Conservation (phyloP, 2,797 vertebrate genomes). For the Poeciliopsis turneri region DNA sequence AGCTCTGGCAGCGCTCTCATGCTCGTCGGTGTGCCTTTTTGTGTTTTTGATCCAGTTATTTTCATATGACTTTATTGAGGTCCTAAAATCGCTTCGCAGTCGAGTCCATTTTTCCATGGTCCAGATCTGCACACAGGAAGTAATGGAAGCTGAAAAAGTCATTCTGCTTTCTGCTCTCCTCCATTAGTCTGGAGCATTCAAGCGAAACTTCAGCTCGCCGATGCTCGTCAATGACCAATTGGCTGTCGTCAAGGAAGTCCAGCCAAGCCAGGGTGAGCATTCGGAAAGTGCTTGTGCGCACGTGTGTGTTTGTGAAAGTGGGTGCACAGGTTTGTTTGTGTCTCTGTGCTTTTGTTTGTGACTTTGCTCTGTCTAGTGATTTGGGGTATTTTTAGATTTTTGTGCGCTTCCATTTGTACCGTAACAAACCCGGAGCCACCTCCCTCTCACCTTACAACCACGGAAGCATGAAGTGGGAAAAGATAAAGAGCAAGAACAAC, state of each 20-base stretch:
- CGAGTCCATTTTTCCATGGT: neutral
- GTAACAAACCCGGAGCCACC: slow-evolving; percentile 57
- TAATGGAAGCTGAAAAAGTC: slow-evolving; percentile 35
- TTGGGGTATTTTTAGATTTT: slow-evolving; percentile 47
- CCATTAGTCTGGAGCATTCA: slow-evolving; percentile 87
- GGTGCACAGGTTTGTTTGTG: slow-evolving; percentile 27
- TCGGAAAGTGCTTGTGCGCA: neutral
- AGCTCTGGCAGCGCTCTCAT: neutral
- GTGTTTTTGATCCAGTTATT: slow-evolving; percentile 38
- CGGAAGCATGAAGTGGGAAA: slow-evolving; percentile 56
- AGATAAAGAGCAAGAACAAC: slow-evolving; percentile 66
- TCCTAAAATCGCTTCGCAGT: slow-evolving; percentile 7
- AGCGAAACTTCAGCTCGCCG: slow-evolving; percentile 92
- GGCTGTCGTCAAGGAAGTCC: slow-evolving; percentile 81
- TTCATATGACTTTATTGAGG: slow-evolving; percentile 24
- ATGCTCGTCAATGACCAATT: slow-evolving; percentile 86
- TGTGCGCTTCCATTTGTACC: slow-evolving; percentile 39
- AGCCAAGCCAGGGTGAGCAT: slow-evolving; percentile 83
- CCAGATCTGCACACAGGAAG: slow-evolving; percentile 23
- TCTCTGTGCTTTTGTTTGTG: slow-evolving; percentile 56
- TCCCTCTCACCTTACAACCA: slow-evolving; percentile 59
- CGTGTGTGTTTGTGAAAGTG: slow-evolving; percentile 20
- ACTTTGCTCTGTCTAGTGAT: slow-evolving; percentile 46
- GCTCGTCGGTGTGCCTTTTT: neutral
- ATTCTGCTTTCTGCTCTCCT: slow-evolving; percentile 41